A percentile compares a stretch with the other conserved stretches of the same genome.
Evolutionary conservation across 2,888 invertebrate genomes (phyloP).

Genomic region (Yponomeuta sedellus): DNA sequence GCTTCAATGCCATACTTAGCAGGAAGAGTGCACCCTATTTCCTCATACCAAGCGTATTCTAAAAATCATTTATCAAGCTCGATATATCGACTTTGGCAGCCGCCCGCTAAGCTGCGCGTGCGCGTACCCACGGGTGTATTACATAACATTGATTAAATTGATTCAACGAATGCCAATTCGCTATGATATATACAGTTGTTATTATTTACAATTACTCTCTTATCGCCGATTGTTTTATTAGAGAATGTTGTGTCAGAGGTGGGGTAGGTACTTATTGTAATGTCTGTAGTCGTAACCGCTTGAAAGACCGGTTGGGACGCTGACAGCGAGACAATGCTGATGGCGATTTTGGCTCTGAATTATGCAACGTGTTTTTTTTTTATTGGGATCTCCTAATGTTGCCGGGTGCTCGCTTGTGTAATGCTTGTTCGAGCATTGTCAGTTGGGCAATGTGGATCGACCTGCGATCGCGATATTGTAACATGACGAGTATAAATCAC

Average conservation of each 20-base stretch:
- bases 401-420: background rate
- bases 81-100: conserved; percentile 1
- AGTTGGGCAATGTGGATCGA: conserved; percentile 18
- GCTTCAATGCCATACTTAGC: no score
- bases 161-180: conserved; percentile 31
- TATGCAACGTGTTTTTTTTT: conserved; percentile 6
- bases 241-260: conserved; percentile 33
- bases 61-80: background rate
- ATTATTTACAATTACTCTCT: conserved; percentile 42
- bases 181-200: conserved; percentile 22
- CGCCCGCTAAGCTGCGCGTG: background rate
- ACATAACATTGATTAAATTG: conserved; percentile 36
- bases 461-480: conserved; percentile 25
- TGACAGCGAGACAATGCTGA: conserved; percentile 37
- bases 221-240: conserved; percentile 43
- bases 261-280: conserved; percentile 3
- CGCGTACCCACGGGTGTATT: conserved; percentile 5
- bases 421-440: conserved; percentile 17
- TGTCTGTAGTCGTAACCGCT: background rate
- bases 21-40: conserved; percentile 1
- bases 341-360: conserved; percentile 24
- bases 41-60: background rate
- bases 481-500: conserved; percentile 31
- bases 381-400: conserved; percentile 1
- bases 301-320: conserved; percentile 32